Evolutionary conservation across 2,888 invertebrate genomes (phyloP).

Genomic region (Buathra laborator): DNA sequence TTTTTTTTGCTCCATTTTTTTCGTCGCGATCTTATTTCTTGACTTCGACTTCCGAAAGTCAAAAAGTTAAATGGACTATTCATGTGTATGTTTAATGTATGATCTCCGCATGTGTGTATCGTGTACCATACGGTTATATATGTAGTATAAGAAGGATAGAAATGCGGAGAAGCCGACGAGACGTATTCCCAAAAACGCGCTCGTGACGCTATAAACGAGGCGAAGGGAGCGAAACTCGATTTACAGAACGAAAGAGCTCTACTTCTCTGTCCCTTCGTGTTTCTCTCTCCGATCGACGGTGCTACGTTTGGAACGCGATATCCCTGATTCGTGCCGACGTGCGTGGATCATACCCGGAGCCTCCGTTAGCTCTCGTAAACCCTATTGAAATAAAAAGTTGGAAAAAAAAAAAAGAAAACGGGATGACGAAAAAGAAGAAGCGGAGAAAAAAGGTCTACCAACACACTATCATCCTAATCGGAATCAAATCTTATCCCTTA

Average conservation of each 20-base stretch:
- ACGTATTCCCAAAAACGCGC: constrained; percentile 58
- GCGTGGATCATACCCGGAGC: constrained; percentile 79
- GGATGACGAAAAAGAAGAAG: constrained; percentile 31
- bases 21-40: constrained; percentile 22
- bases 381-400: constrained; percentile 53
- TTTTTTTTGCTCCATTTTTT: neutral
- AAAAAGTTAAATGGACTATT: constrained; percentile 70
- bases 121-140: neutral
- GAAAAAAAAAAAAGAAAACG: constrained; percentile 33
- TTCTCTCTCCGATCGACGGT: constrained; percentile 58
- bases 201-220: constrained; percentile 56
- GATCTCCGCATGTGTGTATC: constrained; percentile 41
- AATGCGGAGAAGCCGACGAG: constrained; percentile 46
- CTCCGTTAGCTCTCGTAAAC: constrained; percentile 78
- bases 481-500: constrained; percentile 75
- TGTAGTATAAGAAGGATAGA: constrained; percentile 30
- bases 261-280: constrained; percentile 15
- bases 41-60: constrained; percentile 47
- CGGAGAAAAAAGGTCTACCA: constrained; percentile 69
- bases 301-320: constrained; percentile 82
- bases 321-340: constrained; percentile 83
- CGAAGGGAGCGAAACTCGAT: constrained; percentile 63
- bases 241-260: constrained; percentile 51
- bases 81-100: constrained; percentile 65
- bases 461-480: constrained; percentile 72